These are phyloP conservation scores for Parapsyche elsis DNA, from an alignment of 1,140 invertebrate genomes.

Conservation along the genomic window DNA sequence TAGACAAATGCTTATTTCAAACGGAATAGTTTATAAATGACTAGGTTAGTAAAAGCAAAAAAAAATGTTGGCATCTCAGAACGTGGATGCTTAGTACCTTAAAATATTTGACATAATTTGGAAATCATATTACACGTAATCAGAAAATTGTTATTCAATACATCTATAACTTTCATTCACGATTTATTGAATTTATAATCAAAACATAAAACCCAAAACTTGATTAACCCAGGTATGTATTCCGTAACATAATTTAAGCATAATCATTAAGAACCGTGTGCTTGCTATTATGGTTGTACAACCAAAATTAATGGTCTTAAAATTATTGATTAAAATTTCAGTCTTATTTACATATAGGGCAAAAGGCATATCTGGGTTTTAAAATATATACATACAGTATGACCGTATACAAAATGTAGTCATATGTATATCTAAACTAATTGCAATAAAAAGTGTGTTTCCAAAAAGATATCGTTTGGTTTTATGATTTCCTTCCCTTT, in stretches of 20 bases:
- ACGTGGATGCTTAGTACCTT: neutral
- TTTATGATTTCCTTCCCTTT: constrained; percentile 14
- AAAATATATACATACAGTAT: no score
- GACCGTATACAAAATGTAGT: neutral
- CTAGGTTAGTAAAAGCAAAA: constrained; percentile 46
- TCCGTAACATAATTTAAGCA: no score
- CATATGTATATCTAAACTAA: constrained; percentile 18
- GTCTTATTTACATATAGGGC: neutral
- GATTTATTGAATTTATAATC: no score
- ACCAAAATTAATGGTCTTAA: neutral
- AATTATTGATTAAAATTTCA: neutral
- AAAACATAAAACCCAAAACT: no score
- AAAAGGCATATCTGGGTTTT: neutral
- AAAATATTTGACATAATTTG: constrained; percentile 19
- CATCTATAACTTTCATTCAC: no score
- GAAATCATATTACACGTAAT: neutral
- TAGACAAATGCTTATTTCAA: constrained; percentile 55
- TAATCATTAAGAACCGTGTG: no score
- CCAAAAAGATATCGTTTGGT: constrained; percentile 16
- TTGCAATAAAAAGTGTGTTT: constrained; percentile 22
- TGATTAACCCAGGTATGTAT: no score
- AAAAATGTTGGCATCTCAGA: constrained; percentile 5
- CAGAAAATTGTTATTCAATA: no score
- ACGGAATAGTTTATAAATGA: constrained; percentile 55
- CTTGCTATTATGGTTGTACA: no score